Percentiles rank a stretch among this genome's conserved stretches.
These are phyloP conservation scores for Antitype chi DNA, from an alignment of 2,888 invertebrate genomes.

Conservation along the genomic window DNA sequence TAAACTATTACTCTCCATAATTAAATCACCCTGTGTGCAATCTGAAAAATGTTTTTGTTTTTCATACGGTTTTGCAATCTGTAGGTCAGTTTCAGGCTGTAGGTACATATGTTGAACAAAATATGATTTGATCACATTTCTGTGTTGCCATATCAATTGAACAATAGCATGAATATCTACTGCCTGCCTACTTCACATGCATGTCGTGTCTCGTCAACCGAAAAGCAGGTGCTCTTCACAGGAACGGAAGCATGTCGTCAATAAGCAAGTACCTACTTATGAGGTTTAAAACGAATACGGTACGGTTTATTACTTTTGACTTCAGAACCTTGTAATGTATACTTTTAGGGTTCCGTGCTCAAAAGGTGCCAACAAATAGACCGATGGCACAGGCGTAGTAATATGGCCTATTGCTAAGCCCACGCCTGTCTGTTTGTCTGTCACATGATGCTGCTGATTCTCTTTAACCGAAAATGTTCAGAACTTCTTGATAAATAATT, in stretches of 20 bases:
- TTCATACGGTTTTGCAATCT: no score
- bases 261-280: not conserved
- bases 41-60: no score
- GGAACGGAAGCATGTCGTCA: slow-evolving; percentile 31
- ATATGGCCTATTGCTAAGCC: not conserved
- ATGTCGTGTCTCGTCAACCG: not conserved
- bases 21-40: no score
- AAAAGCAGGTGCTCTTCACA: slow-evolving; percentile 30
- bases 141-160: not conserved
- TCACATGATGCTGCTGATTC: not conserved
- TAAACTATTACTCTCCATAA: no score
- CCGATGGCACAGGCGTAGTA: not conserved
- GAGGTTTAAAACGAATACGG: slow-evolving; percentile 6
- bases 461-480: not conserved
- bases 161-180: not conserved
- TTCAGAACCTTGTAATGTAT: not conserved
- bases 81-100: no score
- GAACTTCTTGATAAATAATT: not conserved
- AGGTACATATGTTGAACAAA: no score
- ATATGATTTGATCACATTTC: not conserved
- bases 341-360: not conserved
- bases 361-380: not conserved
- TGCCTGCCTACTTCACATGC: slow-evolving; percentile 21
- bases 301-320: slow-evolving; percentile 9
- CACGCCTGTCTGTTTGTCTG: not conserved